Base-by-base conservation (phyloP, 2,888 invertebrate genomes). In the Pemphredon lugubris region DNA sequence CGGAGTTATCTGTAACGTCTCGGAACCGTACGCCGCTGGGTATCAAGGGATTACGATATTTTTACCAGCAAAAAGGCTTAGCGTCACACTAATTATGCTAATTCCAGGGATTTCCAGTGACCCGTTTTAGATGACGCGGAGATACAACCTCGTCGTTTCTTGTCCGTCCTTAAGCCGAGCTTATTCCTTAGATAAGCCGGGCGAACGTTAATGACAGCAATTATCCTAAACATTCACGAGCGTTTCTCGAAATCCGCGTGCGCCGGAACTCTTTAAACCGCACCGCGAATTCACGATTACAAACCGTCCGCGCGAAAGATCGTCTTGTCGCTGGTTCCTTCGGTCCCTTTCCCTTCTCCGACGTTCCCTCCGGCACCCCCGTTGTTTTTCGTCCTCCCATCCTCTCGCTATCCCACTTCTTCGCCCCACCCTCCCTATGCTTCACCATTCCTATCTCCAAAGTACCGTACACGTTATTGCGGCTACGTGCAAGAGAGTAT, bases 21-120 rank as follows among this genome's bases (percentile, higher is more conserved):
- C 55, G 11, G n/a, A 7, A 7, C 21, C 11, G 34, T 11, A 20
- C 37, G 40, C 30, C 9, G 50, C 34, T 40, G n/a, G 39, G 32
- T 60, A 48, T 59, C 30, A 20, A n/a, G 0, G 48, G 26, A 34
- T 47, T 37, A 50, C 45, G 66, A 71, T 65, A 68, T 64, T 74
- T 77, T 54, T 26, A 34, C 14, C 7, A 37, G 7, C 37, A 45
- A 53, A 67, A 39, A 64, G 42, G 59, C 59, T 44, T 48, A 45
- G 51, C 59, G 51, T 66, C 60, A 68, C 59, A 73, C 73, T 74
- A 79, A 76, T 79, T 79, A 79, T 76, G 71, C 79, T 79, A 79
- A 79, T 79, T 77, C 64, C 53, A 14, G n/a, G 58, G 67, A 69
- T 74, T 74, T 64, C 50, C 57, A 64, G 47, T 53, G 69, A 60